Evolutionary conservation across 2,888 invertebrate genomes (phyloP).

Genomic region (Yponomeuta cagnagella): DNA sequence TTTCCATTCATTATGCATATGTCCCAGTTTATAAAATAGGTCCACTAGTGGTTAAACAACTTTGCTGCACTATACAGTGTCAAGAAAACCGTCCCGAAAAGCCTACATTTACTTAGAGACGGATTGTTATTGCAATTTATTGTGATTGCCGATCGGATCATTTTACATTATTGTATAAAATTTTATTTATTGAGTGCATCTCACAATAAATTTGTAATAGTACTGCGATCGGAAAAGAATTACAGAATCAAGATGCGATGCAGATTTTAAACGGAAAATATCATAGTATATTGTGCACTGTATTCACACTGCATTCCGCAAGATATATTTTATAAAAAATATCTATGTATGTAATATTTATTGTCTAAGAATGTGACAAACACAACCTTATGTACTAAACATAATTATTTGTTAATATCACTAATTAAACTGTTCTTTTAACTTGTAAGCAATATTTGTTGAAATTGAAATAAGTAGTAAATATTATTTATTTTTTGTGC

Average conservation of each 20-base stretch:
- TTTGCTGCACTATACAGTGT: neutral
- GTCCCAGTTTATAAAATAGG: neutral
- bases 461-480: constrained; percentile 37
- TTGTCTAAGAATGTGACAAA: constrained; percentile 1
- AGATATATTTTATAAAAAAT: constrained; percentile 14
- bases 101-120: constrained; percentile 7
- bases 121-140: constrained; percentile 40
- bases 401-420: constrained; percentile 9
- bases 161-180: constrained; percentile 15
- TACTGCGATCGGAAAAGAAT: constrained; percentile 29
- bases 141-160: constrained; percentile 22
- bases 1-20: no score
- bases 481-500: constrained; percentile 4
- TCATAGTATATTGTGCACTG: constrained; percentile 8
- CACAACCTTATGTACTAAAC: neutral
- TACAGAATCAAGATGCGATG: constrained; percentile 3
- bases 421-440: constrained; percentile 10
- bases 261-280: constrained; percentile 7
- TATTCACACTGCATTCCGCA: constrained; percentile 18
- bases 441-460: constrained; percentile 45
- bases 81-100: constrained; percentile 11
- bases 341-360: neutral
- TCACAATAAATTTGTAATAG: constrained; percentile 43
- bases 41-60: neutral
- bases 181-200: constrained; percentile 22